phyloP scores from a whole-genome alignment of 2,888 invertebrate genomes.

The Drosophila parthenogenetica region DNA sequence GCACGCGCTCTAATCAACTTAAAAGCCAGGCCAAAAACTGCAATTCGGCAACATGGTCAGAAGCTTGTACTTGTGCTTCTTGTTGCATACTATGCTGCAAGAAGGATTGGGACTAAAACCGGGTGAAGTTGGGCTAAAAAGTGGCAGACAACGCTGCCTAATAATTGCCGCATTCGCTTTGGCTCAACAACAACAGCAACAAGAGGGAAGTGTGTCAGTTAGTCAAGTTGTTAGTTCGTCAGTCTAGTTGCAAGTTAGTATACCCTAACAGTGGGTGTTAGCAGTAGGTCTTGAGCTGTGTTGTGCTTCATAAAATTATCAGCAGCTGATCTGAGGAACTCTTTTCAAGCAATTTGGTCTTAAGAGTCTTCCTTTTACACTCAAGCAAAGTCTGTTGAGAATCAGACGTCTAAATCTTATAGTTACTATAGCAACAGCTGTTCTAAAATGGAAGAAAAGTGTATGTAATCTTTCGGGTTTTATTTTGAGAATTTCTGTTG shows the following conservation, averaged over 20 bases:
- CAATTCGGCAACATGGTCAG: constrained; percentile 70
- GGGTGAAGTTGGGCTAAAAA: constrained; percentile 31
- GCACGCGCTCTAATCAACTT: constrained; percentile 75
- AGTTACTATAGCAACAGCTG: no score
- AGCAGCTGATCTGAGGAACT: no score
- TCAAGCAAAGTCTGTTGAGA: no score
- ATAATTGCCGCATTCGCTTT: constrained; percentile 56
- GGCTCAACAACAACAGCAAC: constrained; percentile 16
- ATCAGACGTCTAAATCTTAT: no score
- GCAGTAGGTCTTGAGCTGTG: background rate
- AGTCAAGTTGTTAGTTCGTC: constrained; percentile 45
- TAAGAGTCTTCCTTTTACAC: no score
- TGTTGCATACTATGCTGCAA: constrained; percentile 24
- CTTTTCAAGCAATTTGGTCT: no score
- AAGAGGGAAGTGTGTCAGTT: constrained; percentile 33
- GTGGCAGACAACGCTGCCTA: constrained; percentile 45
- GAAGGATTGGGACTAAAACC: constrained; percentile 14
- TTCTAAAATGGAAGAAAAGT: background rate
- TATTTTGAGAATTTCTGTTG: constrained; percentile 6
- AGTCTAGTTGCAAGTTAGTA: constrained; percentile 3
- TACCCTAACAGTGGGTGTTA: background rate
- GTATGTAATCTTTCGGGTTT: background rate
- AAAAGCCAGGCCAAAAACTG: constrained; percentile 68
- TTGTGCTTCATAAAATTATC: background rate
- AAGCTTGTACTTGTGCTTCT: constrained; percentile 50